Conservation (phyloP, 2,888 invertebrate species). For the Schizaphis graminum region DNA sequence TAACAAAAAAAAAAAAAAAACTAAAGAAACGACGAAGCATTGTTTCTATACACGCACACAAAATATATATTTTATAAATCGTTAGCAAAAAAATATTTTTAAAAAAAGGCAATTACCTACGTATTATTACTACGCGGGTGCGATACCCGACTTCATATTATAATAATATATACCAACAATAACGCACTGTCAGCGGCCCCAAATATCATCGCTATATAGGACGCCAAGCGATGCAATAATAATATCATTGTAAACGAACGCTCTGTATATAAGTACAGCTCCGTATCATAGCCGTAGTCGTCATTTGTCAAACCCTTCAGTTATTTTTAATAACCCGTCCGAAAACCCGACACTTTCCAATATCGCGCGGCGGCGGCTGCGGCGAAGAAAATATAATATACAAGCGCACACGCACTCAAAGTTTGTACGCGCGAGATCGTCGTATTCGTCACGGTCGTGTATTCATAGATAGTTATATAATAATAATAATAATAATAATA, state of each 20-base stretch:
- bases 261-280: not conserved
- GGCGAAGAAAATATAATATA: not conserved
- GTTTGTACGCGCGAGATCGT: not conserved
- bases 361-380: not conserved
- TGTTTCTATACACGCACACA: no score
- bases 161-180: not conserved
- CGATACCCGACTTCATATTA: not conserved
- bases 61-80: not conserved
- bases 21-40: not conserved
- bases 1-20: not conserved
- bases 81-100: not conserved
- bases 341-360: constrained; percentile 42
- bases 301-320: constrained; percentile 43
- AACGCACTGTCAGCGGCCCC: not conserved
- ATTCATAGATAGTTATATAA: constrained; percentile 3
- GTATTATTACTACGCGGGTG: not conserved
- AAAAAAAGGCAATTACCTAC: not conserved
- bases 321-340: constrained; percentile 42
- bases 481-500: not conserved
- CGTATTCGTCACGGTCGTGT: constrained; percentile 8
- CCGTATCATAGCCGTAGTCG: not conserved
- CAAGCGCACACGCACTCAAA: not conserved
- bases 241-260: not conserved
- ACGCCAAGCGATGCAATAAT: not conserved
- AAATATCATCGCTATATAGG: not conserved